Base-by-base conservation (phyloP, 2,888 invertebrate genomes). In the Chorisops tibialis region DNA sequence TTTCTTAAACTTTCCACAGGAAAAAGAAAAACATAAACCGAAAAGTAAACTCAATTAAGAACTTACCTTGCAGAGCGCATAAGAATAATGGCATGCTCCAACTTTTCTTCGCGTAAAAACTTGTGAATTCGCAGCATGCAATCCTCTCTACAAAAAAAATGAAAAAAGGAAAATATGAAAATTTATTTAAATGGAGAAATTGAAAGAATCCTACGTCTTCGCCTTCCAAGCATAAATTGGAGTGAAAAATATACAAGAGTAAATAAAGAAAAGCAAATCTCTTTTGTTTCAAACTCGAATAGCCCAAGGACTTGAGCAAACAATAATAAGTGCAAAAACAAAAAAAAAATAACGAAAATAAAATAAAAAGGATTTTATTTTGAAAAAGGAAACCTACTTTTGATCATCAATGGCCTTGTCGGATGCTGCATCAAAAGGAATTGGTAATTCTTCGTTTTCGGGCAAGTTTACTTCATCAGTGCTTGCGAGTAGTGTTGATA, bases 61-160 rank as follows among this genome's bases (percentile, higher is more conserved):
- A 30, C 80, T 80, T 73, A 86, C 87, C 87, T 80, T 63, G 91
- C 88, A 59, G 93, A 87, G 72, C 93, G 84, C 67, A 96, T 82
- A 68, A 95, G 81, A 63, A 89, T 88, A 38, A 95, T 82, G 12
- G 93, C 92, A 69, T 87, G 85, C 72, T 90, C 89, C 68, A 87
- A 83, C 69, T 88, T 85, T 63, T 83, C 83, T 56, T 83, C 83
- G 50, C 89, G 84, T 75, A 96, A 80, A 66, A 85, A 81, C 70
- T 84, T 86, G 75, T 96, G 93, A 68, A 96, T 87, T 70, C 85
- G 87, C 73, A 87, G 86, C 90, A 96, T 92, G 63, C 94, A 92
- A 71, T 90, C 88, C 65, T 85, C 85, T 77, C 94, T 95, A 79
- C 52, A 79, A 79, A 67, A 68, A 72, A 71, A 68, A 63, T 19